phyloP scores from a whole-genome alignment of 2,113 vertebrate genomes.

The Corydoras maculifer region DNA sequence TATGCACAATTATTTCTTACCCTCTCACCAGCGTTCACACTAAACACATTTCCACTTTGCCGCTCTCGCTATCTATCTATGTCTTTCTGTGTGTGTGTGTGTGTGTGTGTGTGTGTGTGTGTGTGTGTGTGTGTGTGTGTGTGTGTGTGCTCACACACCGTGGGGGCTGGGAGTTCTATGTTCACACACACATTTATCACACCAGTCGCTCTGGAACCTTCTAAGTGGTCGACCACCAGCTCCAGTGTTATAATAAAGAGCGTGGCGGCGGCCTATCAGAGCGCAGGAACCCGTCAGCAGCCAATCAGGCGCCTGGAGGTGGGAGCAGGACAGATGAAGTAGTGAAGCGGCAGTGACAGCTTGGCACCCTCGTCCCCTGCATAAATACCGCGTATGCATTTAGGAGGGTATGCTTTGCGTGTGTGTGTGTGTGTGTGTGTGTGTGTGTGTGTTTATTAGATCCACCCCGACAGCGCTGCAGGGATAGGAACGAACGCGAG shows the following conservation, averaged over 20 bases:
- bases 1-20: no score
- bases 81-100: constrained; percentile 3
- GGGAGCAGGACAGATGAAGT: constrained; percentile 17
- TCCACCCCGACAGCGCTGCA: background rate
- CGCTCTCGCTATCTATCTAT: background rate
- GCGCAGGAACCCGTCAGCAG: background rate
- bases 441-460: background rate
- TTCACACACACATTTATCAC: constrained; percentile 54
- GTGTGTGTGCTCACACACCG: constrained; percentile 10
- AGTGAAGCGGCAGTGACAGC: constrained; percentile 21
- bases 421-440: background rate
- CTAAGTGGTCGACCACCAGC: constrained; percentile 6
- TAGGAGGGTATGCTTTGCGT: background rate
- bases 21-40: no score
- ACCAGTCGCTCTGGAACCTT: constrained; percentile 58
- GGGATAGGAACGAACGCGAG: background rate
- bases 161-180: constrained; percentile 49
- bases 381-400: background rate
- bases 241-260: constrained; percentile 15
- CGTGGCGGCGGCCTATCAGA: constrained; percentile 23
- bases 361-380: background rate
- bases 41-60: background rate
- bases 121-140: constrained; percentile 19
- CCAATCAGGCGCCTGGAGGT: constrained; percentile 8
- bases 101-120: constrained; percentile 12